Evolutionary conservation across 2,113 vertebrate genomes (phyloP).

Genomic region (Oophaga pumilio): DNA sequence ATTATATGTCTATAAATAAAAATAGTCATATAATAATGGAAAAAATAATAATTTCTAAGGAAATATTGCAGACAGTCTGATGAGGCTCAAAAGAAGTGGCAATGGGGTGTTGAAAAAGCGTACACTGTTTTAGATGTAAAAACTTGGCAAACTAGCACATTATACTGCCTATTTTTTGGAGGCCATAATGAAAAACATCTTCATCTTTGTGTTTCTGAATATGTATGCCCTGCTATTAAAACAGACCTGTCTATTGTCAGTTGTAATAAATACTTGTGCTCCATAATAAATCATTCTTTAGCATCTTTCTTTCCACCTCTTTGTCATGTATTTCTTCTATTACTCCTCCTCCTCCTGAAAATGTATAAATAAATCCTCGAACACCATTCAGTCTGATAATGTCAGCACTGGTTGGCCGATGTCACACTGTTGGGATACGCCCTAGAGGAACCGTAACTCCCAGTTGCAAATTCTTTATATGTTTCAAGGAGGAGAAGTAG

Average conservation of each 20-base stretch:
- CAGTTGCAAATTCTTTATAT: not conserved
- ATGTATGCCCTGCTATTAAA: not conserved
- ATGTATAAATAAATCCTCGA: too few species aligned
- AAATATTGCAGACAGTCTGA: not conserved
- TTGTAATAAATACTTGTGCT: too few species aligned
- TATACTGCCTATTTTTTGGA: not conserved
- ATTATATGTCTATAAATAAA: too few species aligned
- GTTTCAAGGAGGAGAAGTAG: not conserved
- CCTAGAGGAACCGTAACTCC: not conserved
- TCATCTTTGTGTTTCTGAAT: not conserved
- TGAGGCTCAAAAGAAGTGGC: not conserved
- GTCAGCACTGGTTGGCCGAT: not conserved
- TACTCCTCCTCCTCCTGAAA: too few species aligned
- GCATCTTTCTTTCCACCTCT: too few species aligned
- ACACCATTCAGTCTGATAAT: not conserved
- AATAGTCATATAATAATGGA: too few species aligned
- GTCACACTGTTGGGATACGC: not conserved
- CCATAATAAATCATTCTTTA: too few species aligned
- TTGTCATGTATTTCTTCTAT: too few species aligned
- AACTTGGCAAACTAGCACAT: not conserved
- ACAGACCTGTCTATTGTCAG: too few species aligned
- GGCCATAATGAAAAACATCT: not conserved
- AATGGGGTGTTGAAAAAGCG: not conserved
- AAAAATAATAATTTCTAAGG: not conserved
- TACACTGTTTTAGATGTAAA: not conserved